These are phyloP conservation scores for Ptychochromis oligacanthus DNA, from an alignment of 2,113 vertebrate genomes.

Conservation along the genomic window DNA sequence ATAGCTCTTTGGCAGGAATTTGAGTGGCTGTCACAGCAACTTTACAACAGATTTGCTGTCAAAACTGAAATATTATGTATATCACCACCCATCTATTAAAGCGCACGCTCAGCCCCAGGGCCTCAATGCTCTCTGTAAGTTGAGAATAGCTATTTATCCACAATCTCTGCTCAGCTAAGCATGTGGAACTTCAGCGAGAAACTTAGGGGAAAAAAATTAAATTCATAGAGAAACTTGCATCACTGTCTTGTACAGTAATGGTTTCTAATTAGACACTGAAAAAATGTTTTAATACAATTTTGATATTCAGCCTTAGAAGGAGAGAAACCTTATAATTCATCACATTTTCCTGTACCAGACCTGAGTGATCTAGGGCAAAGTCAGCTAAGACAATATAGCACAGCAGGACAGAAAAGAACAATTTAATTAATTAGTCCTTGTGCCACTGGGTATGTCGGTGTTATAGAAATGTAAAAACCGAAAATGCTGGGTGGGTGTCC, in stretches of 20 bases:
- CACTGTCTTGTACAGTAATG: not conserved
- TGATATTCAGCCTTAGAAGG: not conserved
- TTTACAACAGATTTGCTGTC: slow-evolving; percentile 72
- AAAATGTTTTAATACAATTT: not conserved
- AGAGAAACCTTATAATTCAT: slow-evolving; percentile 4
- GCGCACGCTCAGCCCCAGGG: slow-evolving; percentile 32
- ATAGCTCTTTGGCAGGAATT: slow-evolving; percentile 62
- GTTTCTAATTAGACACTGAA: slow-evolving; percentile 34
- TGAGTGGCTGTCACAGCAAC: slow-evolving; percentile 67
- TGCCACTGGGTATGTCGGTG: not conserved
- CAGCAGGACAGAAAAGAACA: slow-evolving; percentile 38
- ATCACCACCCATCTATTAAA: slow-evolving; percentile 61
- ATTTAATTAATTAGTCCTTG: slow-evolving; percentile 23
- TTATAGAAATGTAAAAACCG: not conserved
- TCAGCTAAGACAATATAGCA: slow-evolving; percentile 24
- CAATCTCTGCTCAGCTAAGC: slow-evolving; percentile 1
- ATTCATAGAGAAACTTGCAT: slow-evolving; percentile 33
- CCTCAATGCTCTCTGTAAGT: slow-evolving; percentile 11
- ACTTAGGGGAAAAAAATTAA: slow-evolving; percentile 17
- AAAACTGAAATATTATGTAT: slow-evolving; percentile 66
- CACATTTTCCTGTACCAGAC: slow-evolving; percentile 6
- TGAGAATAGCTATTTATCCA: slow-evolving; percentile 47
- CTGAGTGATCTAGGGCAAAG: slow-evolving; percentile 32
- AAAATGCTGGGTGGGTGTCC: not conserved
- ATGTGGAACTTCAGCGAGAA: slow-evolving; percentile 39